Conservation (phyloP, 2,888 invertebrate species). For the Synergus umbraculus region DNA sequence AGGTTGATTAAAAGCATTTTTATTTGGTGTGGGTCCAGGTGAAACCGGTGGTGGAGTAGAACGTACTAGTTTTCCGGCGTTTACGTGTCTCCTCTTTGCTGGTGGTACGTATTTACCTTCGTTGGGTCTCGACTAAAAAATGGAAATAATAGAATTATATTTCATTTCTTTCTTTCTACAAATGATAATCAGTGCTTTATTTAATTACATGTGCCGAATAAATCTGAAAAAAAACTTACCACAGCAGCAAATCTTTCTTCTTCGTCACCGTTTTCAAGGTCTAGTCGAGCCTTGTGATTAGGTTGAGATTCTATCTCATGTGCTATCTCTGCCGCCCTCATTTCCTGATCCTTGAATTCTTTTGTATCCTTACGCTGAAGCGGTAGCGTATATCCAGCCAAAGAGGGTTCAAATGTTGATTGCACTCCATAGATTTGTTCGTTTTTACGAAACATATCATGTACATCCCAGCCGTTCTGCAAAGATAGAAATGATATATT, state of each 20-base stretch:
- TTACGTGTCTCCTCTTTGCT: conserved; percentile 85
- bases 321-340: conserved; percentile 93
- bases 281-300: conserved; percentile 88
- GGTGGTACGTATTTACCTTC: conserved; percentile 88
- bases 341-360: conserved; percentile 91
- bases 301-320: conserved; percentile 95
- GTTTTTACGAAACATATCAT: conserved; percentile 98
- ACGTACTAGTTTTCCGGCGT: conserved; percentile 83
- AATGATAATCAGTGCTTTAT: neutral
- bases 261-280: conserved; percentile 95
- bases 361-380: conserved; percentile 91
- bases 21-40: conserved; percentile 71
- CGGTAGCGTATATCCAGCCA: conserved; percentile 94
- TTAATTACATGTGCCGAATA: neutral
- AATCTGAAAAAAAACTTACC: conserved; percentile 76
- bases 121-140: conserved; percentile 69
- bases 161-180: neutral
- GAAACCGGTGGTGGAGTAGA: conserved; percentile 80
- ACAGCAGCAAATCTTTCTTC: conserved; percentile 94
- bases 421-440: conserved; percentile 94
- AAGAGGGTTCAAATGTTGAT: conserved; percentile 93
- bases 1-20: conserved; percentile 72
- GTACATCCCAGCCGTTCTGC: conserved; percentile 95
- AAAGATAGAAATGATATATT: conserved; percentile 42
- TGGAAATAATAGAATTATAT: neutral